These are phyloP conservation scores for Caenorhabditis macrosperma DNA, from an alignment of 2,888 invertebrate genomes.

Conservation along the genomic window DNA sequence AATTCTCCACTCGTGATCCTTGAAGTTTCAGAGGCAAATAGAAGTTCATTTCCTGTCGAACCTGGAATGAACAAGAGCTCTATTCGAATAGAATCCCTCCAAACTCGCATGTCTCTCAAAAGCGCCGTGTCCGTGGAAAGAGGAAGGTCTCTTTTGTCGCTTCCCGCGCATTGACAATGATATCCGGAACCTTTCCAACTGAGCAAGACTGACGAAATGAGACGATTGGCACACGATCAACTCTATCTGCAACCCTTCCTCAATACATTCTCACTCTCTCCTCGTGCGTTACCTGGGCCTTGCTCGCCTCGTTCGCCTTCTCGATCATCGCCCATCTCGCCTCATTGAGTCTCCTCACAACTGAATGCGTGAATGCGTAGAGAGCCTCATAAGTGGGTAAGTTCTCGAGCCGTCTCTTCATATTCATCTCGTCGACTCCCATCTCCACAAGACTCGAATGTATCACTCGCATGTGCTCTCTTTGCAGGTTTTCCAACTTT, in stretches of 20 bases:
- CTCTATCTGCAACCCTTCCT: slow-evolving; percentile 67
- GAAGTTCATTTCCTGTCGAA: slow-evolving; percentile 71
- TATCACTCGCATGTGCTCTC: slow-evolving; percentile 75
- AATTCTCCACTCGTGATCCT: slow-evolving; percentile 71
- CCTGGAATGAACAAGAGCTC: slow-evolving; percentile 46
- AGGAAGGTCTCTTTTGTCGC: slow-evolving; percentile 65
- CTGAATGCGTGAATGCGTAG: slow-evolving; percentile 77
- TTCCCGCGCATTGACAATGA: slow-evolving; percentile 50
- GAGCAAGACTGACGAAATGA: slow-evolving; percentile 75
- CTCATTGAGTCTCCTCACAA: slow-evolving; percentile 70
- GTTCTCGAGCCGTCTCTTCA: slow-evolving; percentile 70
- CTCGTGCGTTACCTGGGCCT: slow-evolving; percentile 41
- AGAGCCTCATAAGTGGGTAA: slow-evolving; percentile 78
- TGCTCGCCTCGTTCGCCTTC: slow-evolving; percentile 68
- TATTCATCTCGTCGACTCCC: slow-evolving; percentile 34
- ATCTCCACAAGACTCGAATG: slow-evolving; percentile 53
- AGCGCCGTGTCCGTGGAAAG: slow-evolving; percentile 75
- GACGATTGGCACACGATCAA: slow-evolving; percentile 75
- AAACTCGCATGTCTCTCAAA: slow-evolving; percentile 44
- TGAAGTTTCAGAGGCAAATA: slow-evolving; percentile 78
- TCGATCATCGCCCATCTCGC: slow-evolving; percentile 69
- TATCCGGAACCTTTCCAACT: slow-evolving; percentile 67
- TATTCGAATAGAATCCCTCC: background rate
- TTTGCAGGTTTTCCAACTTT: slow-evolving; percentile 77
- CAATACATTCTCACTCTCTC: background rate